These are phyloP conservation scores for Mythimna vitellina DNA, from an alignment of 2,888 invertebrate species.

Conservation along the genomic window DNA sequence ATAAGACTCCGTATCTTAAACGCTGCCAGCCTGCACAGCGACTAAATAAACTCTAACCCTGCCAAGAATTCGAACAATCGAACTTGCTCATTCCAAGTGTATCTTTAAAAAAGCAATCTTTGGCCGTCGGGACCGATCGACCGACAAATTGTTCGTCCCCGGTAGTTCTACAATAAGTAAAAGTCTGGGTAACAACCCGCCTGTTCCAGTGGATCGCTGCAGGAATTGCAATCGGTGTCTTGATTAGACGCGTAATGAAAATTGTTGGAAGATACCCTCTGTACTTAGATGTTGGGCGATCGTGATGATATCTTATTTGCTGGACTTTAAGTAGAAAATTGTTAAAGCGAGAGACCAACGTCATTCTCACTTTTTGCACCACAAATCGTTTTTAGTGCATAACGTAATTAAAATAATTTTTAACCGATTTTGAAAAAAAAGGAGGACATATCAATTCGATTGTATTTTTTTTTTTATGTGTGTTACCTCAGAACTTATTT, in stretches of 20 bases:
- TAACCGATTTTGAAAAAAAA: too few species aligned
- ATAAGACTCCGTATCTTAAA: slow-evolving; percentile 33
- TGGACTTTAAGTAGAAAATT: not conserved
- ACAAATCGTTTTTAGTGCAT: too few species aligned
- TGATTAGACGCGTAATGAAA: slow-evolving; percentile 67
- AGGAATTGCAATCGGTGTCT: slow-evolving; percentile 66
- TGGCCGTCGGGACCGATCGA: slow-evolving; percentile 53
- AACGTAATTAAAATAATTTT: too few species aligned
- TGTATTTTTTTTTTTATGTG: too few species aligned
- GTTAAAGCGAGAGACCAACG: too few species aligned
- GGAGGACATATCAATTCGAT: too few species aligned
- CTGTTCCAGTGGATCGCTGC: slow-evolving; percentile 53
- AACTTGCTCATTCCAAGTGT: slow-evolving; percentile 34
- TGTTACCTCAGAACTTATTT: too few species aligned
- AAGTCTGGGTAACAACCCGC: slow-evolving; percentile 63
- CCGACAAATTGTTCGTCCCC: slow-evolving; percentile 63
- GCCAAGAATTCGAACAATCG: slow-evolving; percentile 40
- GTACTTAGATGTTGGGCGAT: not conserved
- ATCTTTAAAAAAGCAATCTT: slow-evolving; percentile 63
- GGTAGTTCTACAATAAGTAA: slow-evolving; percentile 64
- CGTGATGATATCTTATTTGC: slow-evolving; percentile 1
- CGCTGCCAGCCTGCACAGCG: slow-evolving; percentile 14
- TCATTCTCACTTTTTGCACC: too few species aligned
- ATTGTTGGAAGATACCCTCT: slow-evolving; percentile 19
- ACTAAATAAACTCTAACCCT: slow-evolving; percentile 37